Evolutionary conservation across 2,113 vertebrate species (phyloP).

Genomic region (Tragelaphus strepsiceros): DNA sequence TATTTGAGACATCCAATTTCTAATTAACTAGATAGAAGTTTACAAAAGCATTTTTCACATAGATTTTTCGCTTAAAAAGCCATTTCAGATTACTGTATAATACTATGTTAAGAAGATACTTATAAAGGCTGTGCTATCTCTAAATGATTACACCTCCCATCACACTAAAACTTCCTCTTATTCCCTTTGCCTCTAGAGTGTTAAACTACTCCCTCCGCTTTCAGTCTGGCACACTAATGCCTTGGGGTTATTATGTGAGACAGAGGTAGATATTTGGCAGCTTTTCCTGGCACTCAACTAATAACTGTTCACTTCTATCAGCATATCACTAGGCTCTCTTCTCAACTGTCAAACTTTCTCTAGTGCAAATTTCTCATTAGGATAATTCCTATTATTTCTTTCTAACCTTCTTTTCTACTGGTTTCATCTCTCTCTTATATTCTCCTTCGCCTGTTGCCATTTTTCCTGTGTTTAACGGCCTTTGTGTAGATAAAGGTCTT

Average conservation of each 20-base stretch:
- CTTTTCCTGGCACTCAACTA: background rate
- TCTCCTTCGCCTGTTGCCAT: background rate
- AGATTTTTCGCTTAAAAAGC: background rate
- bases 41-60: background rate
- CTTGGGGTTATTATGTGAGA: background rate
- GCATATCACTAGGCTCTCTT: background rate
- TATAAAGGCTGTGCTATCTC: background rate
- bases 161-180: background rate
- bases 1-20: constrained; percentile 1
- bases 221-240: background rate
- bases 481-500: background rate
- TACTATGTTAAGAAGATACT: background rate
- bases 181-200: background rate
- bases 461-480: background rate
- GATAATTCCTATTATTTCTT: background rate
- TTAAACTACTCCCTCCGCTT: background rate
- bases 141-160: background rate
- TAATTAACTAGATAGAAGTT: background rate
- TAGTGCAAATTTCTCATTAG: background rate
- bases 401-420: background rate
- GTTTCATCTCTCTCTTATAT: background rate
- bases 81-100: background rate
- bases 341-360: background rate
- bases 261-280: background rate
- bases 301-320: background rate